Evolutionary conservation across 1,140 invertebrate genomes (phyloP).

Genomic region (Drosophila lacertosa): DNA sequence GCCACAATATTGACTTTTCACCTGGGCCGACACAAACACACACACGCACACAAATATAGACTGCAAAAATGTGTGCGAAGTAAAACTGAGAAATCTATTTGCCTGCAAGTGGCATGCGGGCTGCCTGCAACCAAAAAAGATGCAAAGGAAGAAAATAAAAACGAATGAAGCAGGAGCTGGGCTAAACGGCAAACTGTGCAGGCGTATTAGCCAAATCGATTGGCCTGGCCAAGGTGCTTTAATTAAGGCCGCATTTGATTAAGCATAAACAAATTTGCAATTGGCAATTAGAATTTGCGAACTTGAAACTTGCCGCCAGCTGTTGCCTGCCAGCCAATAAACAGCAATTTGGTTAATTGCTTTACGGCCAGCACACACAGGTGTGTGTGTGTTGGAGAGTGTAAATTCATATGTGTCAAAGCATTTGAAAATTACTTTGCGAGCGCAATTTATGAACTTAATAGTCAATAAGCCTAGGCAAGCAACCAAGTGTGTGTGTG

Average conservation of each 20-base stretch:
- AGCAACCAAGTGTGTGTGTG: too few species aligned
- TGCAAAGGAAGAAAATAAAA: too few species aligned
- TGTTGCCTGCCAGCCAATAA: slow-evolving; percentile 47
- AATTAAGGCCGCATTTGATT: slow-evolving; percentile 40
- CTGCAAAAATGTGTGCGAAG: background rate
- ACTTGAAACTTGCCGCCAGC: slow-evolving; percentile 28
- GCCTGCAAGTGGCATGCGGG: slow-evolving; percentile 10
- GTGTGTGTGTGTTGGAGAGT: slow-evolving; percentile 14
- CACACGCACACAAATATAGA: too few species aligned
- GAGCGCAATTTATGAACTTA: slow-evolving; percentile 65
- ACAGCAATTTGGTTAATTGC: slow-evolving; percentile 76
- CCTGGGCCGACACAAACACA: too few species aligned
- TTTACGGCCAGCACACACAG: slow-evolving; percentile 48
- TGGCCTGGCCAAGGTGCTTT: slow-evolving; percentile 23
- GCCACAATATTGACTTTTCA: slow-evolving; percentile 77
- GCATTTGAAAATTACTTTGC: slow-evolving; percentile 71
- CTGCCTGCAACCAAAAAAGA: background rate
- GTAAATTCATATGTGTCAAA: slow-evolving; percentile 53
- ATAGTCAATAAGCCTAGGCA: slow-evolving; percentile 70
- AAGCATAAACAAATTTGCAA: slow-evolving; percentile 40
- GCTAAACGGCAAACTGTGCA: too few species aligned
- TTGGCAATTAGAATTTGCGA: slow-evolving; percentile 21
- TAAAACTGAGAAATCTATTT: slow-evolving; percentile 3
- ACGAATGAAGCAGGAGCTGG: too few species aligned
- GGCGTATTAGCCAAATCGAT: slow-evolving; percentile 21